Evolutionary conservation across 23 tunicate genomes (phyloP).

Genomic region (Halocynthia roretzi): DNA sequence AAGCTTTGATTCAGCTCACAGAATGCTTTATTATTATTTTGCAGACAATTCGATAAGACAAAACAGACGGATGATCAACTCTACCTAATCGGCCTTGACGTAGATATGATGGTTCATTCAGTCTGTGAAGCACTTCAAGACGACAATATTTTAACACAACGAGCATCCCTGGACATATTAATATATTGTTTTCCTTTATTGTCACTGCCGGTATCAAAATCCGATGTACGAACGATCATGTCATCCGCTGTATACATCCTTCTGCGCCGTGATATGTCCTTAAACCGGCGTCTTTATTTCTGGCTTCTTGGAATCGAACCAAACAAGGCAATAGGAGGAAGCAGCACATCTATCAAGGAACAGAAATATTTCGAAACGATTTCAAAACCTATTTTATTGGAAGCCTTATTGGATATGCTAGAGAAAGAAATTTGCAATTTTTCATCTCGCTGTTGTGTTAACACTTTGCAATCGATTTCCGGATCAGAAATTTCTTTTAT

Average conservation of each 20-base stretch:
- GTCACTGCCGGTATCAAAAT: conserved; percentile 34
- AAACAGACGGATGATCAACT: conserved; percentile 70
- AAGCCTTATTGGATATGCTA: conserved; percentile 7
- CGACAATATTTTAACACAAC: conserved; percentile 57
- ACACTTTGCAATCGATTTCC: background rate
- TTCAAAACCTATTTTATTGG: conserved; percentile 28
- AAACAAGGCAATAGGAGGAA: conserved; percentile 5
- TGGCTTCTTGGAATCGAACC: conserved; percentile 60
- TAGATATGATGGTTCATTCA: conserved; percentile 73
- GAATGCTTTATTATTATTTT: background rate
- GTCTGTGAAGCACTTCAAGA: conserved; percentile 64
- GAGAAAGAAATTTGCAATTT: background rate
- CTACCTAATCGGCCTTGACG: conserved; percentile 55
- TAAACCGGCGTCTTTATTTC: conserved; percentile 77
- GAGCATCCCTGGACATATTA: conserved; percentile 73
- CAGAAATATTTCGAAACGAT: conserved; percentile 24
- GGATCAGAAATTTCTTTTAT: conserved; percentile 11
- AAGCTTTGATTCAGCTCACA: no score
- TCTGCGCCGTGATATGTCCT: conserved; percentile 85
- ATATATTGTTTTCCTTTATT: conserved; percentile 68
- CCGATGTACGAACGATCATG: conserved; percentile 31
- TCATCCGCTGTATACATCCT: conserved; percentile 47
- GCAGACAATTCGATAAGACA: conserved; percentile 55
- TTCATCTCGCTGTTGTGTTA: background rate
- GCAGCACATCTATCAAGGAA: conserved; percentile 6